These are phyloP conservation scores for Hippocampus zosterae DNA, from an alignment of 2,113 vertebrate species.

Conservation along the genomic window DNA sequence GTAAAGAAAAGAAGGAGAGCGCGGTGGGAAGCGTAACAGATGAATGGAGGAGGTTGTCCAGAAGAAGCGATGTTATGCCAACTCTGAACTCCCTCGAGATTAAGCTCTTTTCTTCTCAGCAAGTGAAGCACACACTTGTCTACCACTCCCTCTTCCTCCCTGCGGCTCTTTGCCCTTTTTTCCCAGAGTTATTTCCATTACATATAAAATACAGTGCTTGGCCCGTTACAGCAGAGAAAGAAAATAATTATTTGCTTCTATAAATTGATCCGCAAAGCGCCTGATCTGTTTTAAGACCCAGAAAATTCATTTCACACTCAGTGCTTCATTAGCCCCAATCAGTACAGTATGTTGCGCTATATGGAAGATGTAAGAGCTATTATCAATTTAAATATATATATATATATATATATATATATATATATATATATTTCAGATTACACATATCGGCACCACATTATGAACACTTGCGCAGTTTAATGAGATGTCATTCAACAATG, in stretches of 20 bases:
- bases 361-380: neutral
- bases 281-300: neutral
- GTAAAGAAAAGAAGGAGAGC: constrained; percentile 29
- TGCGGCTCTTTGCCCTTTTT: constrained; percentile 22
- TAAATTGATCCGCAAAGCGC: neutral
- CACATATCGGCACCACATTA: neutral
- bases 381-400: neutral
- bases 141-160: constrained; percentile 33
- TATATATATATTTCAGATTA: neutral
- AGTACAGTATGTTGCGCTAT: neutral
- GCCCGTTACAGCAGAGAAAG: neutral
- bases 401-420: neutral
- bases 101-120: constrained; percentile 59
- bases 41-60: constrained; percentile 30
- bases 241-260: neutral
- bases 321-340: neutral
- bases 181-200: constrained; percentile 11
- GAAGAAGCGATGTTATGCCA: constrained; percentile 51
- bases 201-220: constrained; percentile 5
- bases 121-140: constrained; percentile 32
- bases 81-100: constrained; percentile 66
- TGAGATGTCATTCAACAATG: neutral
- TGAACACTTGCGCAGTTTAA: neutral
- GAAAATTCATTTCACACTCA: neutral
- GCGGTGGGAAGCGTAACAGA: constrained; percentile 33